Percentiles rank a stretch among this genome's conserved stretches.
These are phyloP conservation scores for Eretmodus cyanostictus DNA, from an alignment of 2,113 vertebrate species.

Conservation along the genomic window DNA sequence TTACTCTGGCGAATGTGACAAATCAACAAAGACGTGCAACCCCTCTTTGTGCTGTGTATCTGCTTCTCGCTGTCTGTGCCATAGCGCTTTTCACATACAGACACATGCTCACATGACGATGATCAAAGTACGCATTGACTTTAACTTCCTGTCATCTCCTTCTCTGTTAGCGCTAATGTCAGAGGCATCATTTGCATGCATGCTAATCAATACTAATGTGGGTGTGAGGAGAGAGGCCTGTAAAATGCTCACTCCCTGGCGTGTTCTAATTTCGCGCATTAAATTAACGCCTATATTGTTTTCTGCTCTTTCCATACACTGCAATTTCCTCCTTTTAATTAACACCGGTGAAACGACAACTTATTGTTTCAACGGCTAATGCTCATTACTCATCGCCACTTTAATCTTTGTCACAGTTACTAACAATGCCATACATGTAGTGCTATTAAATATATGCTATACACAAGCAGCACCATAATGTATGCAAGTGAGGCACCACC, in stretches of 20 bases:
- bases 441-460: background rate
- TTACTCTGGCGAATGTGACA: conserved; percentile 28
- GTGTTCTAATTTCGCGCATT: background rate
- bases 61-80: background rate
- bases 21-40: conserved; percentile 31
- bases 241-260: background rate
- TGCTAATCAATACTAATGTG: background rate
- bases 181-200: background rate
- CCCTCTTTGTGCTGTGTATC: background rate
- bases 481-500: background rate
- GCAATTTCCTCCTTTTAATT: conserved; percentile 39
- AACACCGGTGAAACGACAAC: background rate
- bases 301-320: background rate
- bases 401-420: conserved; percentile 25
- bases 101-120: background rate
- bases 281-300: background rate
- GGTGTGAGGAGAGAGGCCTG: background rate
- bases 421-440: conserved; percentile 16
- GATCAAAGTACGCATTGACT: background rate
- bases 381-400: conserved; percentile 32
- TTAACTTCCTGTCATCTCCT: background rate
- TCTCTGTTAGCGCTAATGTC: background rate
- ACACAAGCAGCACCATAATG: background rate
- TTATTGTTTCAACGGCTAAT: conserved; percentile 12
- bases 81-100: background rate